Conservation (phyloP, 2,113 vertebrate genomes). For the Vulpes lagopus region DNA sequence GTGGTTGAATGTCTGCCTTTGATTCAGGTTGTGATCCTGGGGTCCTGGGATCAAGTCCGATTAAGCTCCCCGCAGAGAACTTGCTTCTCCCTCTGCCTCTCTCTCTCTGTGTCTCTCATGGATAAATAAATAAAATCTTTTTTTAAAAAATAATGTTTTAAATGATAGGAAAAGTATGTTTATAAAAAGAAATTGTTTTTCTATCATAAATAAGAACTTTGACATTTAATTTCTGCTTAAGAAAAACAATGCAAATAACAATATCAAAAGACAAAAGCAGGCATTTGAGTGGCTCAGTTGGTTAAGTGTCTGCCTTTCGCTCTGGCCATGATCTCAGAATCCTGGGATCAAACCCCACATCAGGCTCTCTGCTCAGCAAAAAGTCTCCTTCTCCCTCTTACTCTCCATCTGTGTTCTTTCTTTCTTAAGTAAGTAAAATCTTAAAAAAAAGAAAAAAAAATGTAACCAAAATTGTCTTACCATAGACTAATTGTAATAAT, state of each 20-base stretch:
- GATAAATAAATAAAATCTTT: too few relatives aligned
- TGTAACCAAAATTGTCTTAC: background rate
- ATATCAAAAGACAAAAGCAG: background rate
- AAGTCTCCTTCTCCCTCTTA: background rate
- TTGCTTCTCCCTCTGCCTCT: too few relatives aligned
- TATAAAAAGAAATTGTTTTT: background rate
- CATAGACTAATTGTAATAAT: background rate
- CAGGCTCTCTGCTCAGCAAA: background rate
- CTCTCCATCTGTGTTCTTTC: background rate
- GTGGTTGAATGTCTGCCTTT: too few relatives aligned
- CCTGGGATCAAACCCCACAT: background rate
- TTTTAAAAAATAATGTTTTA: too few relatives aligned
- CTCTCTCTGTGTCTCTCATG: too few relatives aligned
- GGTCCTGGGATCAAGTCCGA: too few relatives aligned
- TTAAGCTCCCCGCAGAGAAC: too few relatives aligned
- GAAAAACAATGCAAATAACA: background rate
- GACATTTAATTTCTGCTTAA: background rate
- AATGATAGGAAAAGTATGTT: too few relatives aligned
- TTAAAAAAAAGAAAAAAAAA: background rate
- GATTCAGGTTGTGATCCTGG: too few relatives aligned
- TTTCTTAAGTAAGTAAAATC: background rate
- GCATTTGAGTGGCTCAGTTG: background rate
- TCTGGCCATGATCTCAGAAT: background rate
- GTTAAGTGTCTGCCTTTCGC: background rate
- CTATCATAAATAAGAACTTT: background rate